phyloP scores from a whole-genome alignment of 1,140 invertebrate genomes.

The Apis dorsata region DNA sequence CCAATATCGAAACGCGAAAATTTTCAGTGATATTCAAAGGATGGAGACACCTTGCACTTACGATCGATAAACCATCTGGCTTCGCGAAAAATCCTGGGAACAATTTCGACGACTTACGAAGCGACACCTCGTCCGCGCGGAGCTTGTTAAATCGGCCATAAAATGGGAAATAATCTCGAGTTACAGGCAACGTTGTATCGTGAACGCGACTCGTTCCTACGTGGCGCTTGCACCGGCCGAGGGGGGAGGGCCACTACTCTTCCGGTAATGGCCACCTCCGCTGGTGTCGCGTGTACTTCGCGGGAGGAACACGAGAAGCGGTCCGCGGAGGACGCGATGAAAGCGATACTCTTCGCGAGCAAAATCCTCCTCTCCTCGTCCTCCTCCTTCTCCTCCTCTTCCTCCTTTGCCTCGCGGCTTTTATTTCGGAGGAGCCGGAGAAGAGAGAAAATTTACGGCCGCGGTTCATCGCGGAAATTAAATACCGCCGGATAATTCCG shows the following conservation, averaged over 20 bases:
- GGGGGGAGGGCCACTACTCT: slow-evolving; percentile 20
- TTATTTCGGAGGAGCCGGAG: slow-evolving; percentile 12
- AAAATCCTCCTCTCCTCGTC: not conserved
- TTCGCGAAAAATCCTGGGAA: not conserved
- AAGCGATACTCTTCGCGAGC: slow-evolving; percentile 26
- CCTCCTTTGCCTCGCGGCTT: not conserved
- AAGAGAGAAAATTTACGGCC: slow-evolving; percentile 19
- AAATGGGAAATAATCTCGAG: slow-evolving; percentile 74
- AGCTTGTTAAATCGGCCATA: slow-evolving; percentile 73
- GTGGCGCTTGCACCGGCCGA: slow-evolving; percentile 24
- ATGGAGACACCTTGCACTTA: too few species aligned
- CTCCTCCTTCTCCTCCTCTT: not conserved
- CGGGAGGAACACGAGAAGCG: slow-evolving; percentile 47
- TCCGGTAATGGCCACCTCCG: slow-evolving; percentile 52
- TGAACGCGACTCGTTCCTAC: slow-evolving; percentile 42
- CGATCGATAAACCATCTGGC: not conserved
- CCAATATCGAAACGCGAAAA: too few species aligned
- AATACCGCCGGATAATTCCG: slow-evolving; percentile 29
- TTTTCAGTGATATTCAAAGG: too few species aligned
- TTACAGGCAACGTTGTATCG: slow-evolving; percentile 66
- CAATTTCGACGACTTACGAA: slow-evolving; percentile 30
- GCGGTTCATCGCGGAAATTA: slow-evolving; percentile 34
- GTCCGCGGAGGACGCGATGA: slow-evolving; percentile 31
- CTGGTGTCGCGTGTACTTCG: slow-evolving; percentile 42
- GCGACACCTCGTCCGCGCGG: slow-evolving; percentile 34